A percentile compares a stretch with the other conserved stretches of the same genome.
phyloP scores from a whole-genome alignment of 2,797 vertebrate species.

The Sebastolobus alascanus region DNA sequence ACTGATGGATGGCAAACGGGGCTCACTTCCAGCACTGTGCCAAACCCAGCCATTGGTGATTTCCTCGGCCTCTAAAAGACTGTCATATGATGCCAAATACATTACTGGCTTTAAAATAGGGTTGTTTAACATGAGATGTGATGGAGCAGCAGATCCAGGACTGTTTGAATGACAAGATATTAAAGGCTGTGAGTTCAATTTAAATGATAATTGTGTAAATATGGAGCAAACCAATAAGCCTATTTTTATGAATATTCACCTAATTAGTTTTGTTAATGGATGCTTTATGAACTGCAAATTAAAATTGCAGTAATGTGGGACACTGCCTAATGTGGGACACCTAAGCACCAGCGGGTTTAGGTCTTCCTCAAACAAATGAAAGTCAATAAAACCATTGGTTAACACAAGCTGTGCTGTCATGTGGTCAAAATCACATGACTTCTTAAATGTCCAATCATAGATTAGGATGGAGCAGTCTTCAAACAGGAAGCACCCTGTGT shows the following conservation, averaged over 20 bases:
- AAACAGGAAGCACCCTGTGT: no score
- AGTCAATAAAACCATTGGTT: neutral
- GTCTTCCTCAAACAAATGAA: no score
- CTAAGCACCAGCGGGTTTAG: no score
- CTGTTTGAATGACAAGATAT: neutral
- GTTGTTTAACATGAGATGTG: neutral
- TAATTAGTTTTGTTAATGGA: neutral
- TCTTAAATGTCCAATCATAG: no score
- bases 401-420: no score
- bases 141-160: constrained; percentile 1
- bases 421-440: no score
- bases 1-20: constrained; percentile 49
- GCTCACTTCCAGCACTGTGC: constrained; percentile 40
- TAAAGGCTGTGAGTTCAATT: neutral
- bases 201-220: neutral
- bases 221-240: neutral
- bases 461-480: no score
- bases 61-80: constrained; percentile 22
- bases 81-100: constrained; percentile 15
- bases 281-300: neutral
- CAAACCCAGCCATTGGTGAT: constrained; percentile 28
- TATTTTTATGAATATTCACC: neutral
- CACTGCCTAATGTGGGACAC: no score
- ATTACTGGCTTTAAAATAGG: neutral
- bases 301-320: neutral